These are phyloP conservation scores for Benitochromis conjunctus DNA, from an alignment of 2,113 vertebrate species.

Conservation along the genomic window DNA sequence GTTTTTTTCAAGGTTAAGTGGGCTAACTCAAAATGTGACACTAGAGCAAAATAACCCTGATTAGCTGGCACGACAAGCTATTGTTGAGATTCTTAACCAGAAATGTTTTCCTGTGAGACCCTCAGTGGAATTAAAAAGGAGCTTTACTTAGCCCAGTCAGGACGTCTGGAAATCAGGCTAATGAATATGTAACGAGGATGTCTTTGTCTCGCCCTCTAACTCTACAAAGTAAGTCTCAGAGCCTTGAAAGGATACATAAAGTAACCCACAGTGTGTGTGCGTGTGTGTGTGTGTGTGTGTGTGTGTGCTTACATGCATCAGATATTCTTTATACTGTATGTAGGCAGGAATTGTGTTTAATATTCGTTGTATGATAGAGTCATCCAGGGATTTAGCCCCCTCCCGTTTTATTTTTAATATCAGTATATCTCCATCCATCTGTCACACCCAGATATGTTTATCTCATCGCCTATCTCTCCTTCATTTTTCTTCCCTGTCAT, in stretches of 20 bases:
- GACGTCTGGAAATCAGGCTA: constrained; percentile 47
- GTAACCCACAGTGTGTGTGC: background rate
- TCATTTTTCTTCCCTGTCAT: background rate
- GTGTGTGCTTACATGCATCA: background rate
- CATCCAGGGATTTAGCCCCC: background rate
- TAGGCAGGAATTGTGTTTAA: constrained; percentile 23
- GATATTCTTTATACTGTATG: background rate
- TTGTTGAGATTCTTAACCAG: constrained; percentile 26
- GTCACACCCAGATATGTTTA: constrained; percentile 25
- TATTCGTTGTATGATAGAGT: background rate
- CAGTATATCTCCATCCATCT: constrained; percentile 38
- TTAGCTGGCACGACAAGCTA: background rate
- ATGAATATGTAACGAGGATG: constrained; percentile 38
- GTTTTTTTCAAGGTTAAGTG: background rate
- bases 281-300: background rate
- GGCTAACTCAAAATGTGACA: background rate
- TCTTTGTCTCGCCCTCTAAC: constrained; percentile 27
- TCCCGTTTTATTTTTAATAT: constrained; percentile 28
- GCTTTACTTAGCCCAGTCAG: constrained; percentile 43
- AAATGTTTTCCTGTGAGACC: constrained; percentile 42
- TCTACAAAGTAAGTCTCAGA: background rate
- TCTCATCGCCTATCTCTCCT: background rate
- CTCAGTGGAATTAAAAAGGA: constrained; percentile 32
- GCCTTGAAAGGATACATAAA: background rate
- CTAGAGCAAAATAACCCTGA: background rate